Evolutionary conservation across 2,888 invertebrate genomes (phyloP).

Genomic region (Eumacrocentrus americanus): DNA sequence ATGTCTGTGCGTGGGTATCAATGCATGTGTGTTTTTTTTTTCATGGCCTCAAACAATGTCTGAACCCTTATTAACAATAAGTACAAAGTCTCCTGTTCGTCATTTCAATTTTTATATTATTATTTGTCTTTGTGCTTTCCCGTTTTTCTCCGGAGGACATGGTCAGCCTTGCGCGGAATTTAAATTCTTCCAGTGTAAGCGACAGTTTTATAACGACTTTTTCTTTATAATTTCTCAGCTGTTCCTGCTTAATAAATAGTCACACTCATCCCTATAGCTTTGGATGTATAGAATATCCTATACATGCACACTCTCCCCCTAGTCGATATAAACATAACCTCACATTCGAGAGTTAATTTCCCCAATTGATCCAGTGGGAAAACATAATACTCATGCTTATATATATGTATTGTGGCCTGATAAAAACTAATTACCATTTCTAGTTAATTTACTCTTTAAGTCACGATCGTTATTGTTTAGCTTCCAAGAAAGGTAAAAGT

Average conservation of each 20-base stretch:
- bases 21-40: too few species aligned
- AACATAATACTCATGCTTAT: background rate
- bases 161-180: conserved; percentile 50
- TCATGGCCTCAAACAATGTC: background rate
- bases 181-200: conserved; percentile 50
- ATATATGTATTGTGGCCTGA: too few species aligned
- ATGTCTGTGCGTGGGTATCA: background rate
- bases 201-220: background rate
- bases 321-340: conserved; percentile 21
- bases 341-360: background rate
- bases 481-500: too few species aligned
- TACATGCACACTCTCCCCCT: background rate
- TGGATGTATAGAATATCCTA: too few species aligned
- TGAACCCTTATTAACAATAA: too few species aligned
- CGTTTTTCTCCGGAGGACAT: conserved; percentile 35
- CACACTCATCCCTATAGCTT: too few species aligned
- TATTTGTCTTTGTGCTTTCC: background rate
- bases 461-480: too few species aligned
- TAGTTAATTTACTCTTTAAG: too few species aligned
- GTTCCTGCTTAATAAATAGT: too few species aligned
- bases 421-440: too few species aligned
- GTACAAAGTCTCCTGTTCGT: too few species aligned
- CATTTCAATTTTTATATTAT: too few species aligned
- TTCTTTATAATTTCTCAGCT: background rate
- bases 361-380: background rate